Conservation (phyloP, 2,113 vertebrate species). For the Hippocampus abdominalis region DNA sequence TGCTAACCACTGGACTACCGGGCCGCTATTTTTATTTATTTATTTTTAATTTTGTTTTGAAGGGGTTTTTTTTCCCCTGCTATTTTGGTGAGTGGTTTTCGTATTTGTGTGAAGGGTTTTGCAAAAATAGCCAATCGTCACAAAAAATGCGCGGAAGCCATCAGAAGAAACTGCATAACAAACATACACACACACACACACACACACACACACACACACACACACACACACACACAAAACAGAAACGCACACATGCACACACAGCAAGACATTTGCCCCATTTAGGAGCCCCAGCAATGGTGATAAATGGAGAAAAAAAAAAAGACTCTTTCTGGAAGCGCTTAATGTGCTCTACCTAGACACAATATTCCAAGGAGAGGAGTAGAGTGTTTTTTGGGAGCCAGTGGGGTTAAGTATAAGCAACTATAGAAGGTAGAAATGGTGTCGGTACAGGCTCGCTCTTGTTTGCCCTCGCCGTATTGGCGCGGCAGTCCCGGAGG, state of each 20-base stretch:
- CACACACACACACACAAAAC: too few species aligned
- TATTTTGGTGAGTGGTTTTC: too few species aligned
- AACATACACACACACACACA: too few species aligned
- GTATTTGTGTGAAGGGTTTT: too few species aligned
- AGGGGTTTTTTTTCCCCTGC: too few species aligned
- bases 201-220: too few species aligned
- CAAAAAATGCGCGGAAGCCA: too few species aligned
- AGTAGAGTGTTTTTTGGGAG: conserved; percentile 13
- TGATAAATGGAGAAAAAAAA: conserved; percentile 53
- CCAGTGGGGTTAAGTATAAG: conserved; percentile 47
- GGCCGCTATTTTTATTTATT: too few species aligned
- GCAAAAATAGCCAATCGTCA: too few species aligned
- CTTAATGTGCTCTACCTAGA: conserved; percentile 59
- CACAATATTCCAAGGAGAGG: conserved; percentile 53
- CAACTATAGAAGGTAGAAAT: conserved; percentile 65
- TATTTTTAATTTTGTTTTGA: too few species aligned
- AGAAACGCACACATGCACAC: not conserved
- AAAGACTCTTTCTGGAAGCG: conserved; percentile 62
- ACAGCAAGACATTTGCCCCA: conserved; percentile 65
- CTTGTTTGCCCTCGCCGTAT: conserved; percentile 69
- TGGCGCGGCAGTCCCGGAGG: conserved; percentile 68
- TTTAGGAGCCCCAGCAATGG: conserved; percentile 60
- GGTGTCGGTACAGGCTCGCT: conserved; percentile 63
- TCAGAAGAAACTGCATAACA: too few species aligned
- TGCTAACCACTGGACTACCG: too few species aligned